Conservation (phyloP, 2,888 invertebrate genomes). For the Metalampra italica region DNA sequence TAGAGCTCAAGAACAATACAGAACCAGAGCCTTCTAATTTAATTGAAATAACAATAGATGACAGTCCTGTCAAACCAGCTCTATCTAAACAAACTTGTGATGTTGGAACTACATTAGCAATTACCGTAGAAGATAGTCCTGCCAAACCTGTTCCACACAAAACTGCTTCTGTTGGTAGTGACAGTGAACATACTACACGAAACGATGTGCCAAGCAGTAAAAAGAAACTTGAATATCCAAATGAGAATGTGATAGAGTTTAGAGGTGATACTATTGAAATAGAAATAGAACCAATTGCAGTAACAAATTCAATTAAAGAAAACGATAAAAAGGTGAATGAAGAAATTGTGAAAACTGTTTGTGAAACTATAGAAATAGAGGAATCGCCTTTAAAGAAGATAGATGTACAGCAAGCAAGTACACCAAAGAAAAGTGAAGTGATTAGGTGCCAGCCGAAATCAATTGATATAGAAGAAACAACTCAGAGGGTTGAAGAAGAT, state of each 20-base stretch:
- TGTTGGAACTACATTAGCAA: constrained; percentile 42
- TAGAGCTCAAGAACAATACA: constrained; percentile 52
- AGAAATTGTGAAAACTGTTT: not conserved
- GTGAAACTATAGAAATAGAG: constrained; percentile 23
- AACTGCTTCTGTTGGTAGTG: constrained; percentile 29
- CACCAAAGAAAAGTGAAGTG: constrained; percentile 27
- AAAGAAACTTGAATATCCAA: constrained; percentile 59
- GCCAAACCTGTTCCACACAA: constrained; percentile 31
- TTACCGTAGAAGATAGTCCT: constrained; percentile 68
- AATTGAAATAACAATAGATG: constrained; percentile 68
- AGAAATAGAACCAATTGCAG: constrained; percentile 36
- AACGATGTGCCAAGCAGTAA: constrained; percentile 44
- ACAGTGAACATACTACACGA: constrained; percentile 23
- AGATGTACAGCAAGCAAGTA: constrained; percentile 19
- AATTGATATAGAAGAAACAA: constrained; percentile 3
- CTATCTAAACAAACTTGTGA: constrained; percentile 33
- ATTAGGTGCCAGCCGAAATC: not conserved
- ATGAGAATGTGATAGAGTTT: constrained; percentile 17
- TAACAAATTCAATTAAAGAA: constrained; percentile 1
- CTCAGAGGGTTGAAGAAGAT: constrained; percentile 10
- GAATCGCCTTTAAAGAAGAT: constrained; percentile 32
- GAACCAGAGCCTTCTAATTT: constrained; percentile 45
- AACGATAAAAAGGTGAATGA: not conserved
- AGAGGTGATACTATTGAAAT: constrained; percentile 39
- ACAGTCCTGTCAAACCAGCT: constrained; percentile 57